Evolutionary conservation across 2,797 vertebrate genomes (phyloP), one percentile per base, ranked within the genome.

Genomic region (Argyrosomus regius): DNA sequence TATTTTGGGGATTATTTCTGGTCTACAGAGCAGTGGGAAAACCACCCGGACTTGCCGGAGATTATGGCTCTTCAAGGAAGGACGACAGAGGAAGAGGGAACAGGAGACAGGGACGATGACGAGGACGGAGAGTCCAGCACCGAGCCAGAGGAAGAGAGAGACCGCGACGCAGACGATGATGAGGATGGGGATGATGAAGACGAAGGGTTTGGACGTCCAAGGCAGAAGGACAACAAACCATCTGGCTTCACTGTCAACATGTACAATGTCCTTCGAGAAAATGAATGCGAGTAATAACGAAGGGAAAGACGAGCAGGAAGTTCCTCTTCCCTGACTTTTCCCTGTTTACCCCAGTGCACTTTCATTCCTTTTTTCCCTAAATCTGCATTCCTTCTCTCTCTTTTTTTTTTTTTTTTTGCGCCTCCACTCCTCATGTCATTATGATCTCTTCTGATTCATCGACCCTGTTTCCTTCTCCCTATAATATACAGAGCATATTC

Each of bases 111-210:
- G 54, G 93, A 93, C 0, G 94, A 91, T 1, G 93, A 96, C 1
- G 93, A 94, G 1, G 97, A 97, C 0, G 96, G 94, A 1, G 96
- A 96, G 80, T 97, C 96, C 24, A 98, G 95, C 90, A 96, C 96
- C 0, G 97, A 97, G 72, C 96, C 97, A 22, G 97, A 98, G 80
- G 97, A 97, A 12, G 97, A 97, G 57, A 88, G 95, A 45, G 95
- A 97, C 81, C 83, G 94, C 60, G 97, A 97, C 3, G 97, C 96
- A 0, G 97, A 97, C 35, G 97, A 96, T 46, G 96, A 96, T 2
- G 97, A 96, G 18, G 95, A 96, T 0, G 94, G 84, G 4, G 95
- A 96, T 11, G 95, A 96, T 54, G 95, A 96, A 78, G 96, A 96
- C 13, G 94, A 95, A 13, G 91, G 92, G 13, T 84, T 91, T 7